Base-by-base conservation (phyloP, 1,140 invertebrate genomes). In the Magallana ariakensis region DNA sequence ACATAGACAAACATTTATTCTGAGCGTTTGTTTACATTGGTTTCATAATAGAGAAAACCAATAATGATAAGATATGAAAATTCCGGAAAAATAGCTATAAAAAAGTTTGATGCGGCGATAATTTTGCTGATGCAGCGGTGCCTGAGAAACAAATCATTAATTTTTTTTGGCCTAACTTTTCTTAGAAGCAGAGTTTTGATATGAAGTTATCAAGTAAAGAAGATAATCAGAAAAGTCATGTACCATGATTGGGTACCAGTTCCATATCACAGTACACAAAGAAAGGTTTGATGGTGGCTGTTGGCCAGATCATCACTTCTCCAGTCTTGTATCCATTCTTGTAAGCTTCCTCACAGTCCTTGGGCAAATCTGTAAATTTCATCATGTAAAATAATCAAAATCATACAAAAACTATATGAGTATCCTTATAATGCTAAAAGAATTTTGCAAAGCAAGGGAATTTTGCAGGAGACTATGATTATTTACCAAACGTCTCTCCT, bases 241-340 rank as follows among this genome's bases (percentile, higher is more conserved):
- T 70, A 92, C 92, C 91, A 56, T 90, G 87, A 10, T 86, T 86
- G 16, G 90, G 90, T 9, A 91, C 55, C n/a, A 89, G 60, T 16
- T 90, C 62, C 90, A 92, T 92, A 57, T 93, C 90, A 88, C 93
- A 93, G 86, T 89, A 89, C 26, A 92, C 93, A 19, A 92, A 85
- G 88, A 92, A 92, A 8, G 93, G 93, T 7, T 88, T 19, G 16
- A 89, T 56, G 13, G 81, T 60, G 10, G 15, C 55, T 19, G 22
- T 22, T 11, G 92, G 92, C 62, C 62, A 87, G 57, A 93, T 91
- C 46, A 93, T 85, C 53, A 90, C 81, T 83, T 91, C 90, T 11
- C 92, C 91, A 46, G 89, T 88, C 19, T 66, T 81, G 8, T 58
- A 86, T 46, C 90, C 90, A 22, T 33, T 80, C 33, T 86, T 33